Base-by-base conservation (phyloP, 2,797 vertebrate species). In the Cephalopachus bancanus region DNA sequence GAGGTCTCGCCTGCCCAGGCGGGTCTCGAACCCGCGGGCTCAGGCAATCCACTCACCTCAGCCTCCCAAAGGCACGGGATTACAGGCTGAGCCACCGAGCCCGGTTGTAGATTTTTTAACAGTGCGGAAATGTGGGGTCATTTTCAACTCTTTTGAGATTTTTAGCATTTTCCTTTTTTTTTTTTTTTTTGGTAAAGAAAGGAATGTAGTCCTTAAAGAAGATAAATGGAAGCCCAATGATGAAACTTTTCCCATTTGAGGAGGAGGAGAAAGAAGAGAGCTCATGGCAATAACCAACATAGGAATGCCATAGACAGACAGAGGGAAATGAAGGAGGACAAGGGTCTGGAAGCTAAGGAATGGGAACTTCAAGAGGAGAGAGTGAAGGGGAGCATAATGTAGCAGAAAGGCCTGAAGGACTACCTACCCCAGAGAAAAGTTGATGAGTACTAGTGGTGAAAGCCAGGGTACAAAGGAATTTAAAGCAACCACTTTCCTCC, bases 291-390 rank as follows among this genome's bases (percentile, higher is more conserved):
- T 30, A 79, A 20, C 1, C 51, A 85, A n/a, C 3, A 28, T 1
- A 9, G 5, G 51, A n/a, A 55, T 16, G 67, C 24, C 5, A 33
- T 1, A 11, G 72, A 53, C 2, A 11, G 72, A 53, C 53, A 62
- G 12, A 20, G 19, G 3, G 17, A 3, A 51, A 9, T 4, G 1
- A 16, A 8, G 65, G 30, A 6, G 5, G 1, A 0, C 3, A 12
- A 16, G 3, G 11, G 4, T 14, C 72, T 26, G 16, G 59, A 26
- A 64, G 19, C 22, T 49, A 16, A 3, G 16, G 51, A 78, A 19
- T 3, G 26, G 55, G 24, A 72, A 10, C 17, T 15, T 17, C 28
- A 5, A 2, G 7, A 51, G n/a, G 16, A 80, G 20, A 22, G 16
- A 49, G 12, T 19, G 30, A 51, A 51, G 79, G 20, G 5, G 6